A percentile compares a stretch with the other conserved stretches of the same genome.
Evolutionary conservation across 2,888 invertebrate genomes (phyloP).

Genomic region (Temnothorax ravouxi): DNA sequence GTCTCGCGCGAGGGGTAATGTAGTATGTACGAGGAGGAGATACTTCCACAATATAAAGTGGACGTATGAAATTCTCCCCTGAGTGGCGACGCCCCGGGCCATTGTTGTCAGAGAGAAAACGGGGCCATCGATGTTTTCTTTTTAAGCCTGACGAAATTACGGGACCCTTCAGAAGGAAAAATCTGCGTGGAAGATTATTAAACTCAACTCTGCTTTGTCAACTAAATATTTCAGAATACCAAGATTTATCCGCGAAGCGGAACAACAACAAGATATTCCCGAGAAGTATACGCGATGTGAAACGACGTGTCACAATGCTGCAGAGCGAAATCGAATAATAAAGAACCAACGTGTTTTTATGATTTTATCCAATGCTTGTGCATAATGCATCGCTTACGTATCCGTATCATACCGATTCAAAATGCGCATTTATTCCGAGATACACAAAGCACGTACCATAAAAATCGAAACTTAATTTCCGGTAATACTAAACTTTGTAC

Average conservation of each 20-base stretch:
- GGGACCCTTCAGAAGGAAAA: conserved; percentile 39
- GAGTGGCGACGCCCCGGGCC: conserved; percentile 64
- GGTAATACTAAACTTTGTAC: background rate
- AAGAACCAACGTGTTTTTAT: background rate
- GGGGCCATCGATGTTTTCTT: conserved; percentile 64
- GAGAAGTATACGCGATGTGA: background rate
- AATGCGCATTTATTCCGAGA: background rate
- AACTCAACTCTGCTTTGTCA: conserved; percentile 46
- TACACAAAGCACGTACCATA: background rate
- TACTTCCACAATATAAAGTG: conserved; percentile 69
- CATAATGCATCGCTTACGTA: conserved; percentile 11
- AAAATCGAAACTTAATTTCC: conserved; percentile 25
- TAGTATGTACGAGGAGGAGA: conserved; percentile 58
- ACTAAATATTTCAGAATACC: conserved; percentile 69
- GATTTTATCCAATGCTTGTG: background rate
- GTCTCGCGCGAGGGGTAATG: conserved; percentile 48
- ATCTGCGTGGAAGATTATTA: conserved; percentile 54
- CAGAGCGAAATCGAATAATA: conserved; percentile 26
- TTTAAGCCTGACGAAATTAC: conserved; percentile 64
- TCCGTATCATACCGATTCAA: background rate
- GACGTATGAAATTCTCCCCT: conserved; percentile 72
- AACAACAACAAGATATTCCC: conserved; percentile 53
- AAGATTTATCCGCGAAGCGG: conserved; percentile 35
- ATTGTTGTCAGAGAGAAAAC: conserved; percentile 58
- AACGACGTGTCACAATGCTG: conserved; percentile 5